These are phyloP conservation scores for Caenorhabditis becei DNA, from an alignment of 2,888 invertebrate species.

Conservation along the genomic window DNA sequence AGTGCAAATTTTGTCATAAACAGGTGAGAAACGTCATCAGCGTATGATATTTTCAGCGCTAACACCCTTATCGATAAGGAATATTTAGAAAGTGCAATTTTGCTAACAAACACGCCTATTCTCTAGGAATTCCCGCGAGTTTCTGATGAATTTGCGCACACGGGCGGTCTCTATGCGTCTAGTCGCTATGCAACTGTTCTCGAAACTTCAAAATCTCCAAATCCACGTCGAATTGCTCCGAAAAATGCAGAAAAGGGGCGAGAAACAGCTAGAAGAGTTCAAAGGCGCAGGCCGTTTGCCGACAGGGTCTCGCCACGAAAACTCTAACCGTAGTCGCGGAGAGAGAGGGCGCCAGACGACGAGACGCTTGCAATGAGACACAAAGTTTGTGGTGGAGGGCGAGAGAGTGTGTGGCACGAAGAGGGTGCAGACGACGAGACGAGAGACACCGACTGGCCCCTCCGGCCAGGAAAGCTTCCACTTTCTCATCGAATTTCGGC, in stretches of 20 bases:
- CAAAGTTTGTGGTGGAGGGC: neutral
- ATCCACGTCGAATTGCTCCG: neutral
- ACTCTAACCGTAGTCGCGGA: neutral
- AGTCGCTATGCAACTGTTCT: too few relatives aligned
- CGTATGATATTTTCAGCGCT: too few relatives aligned
- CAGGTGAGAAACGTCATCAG: too few relatives aligned
- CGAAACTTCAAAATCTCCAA: neutral
- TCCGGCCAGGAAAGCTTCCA: slow-evolving; percentile 37
- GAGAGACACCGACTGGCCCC: slow-evolving; percentile 44
- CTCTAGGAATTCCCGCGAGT: too few relatives aligned
- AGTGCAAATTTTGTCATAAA: too few relatives aligned
- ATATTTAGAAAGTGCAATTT: too few relatives aligned
- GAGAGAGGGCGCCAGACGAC: slow-evolving; percentile 20
- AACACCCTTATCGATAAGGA: too few relatives aligned
- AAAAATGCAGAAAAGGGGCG: slow-evolving; percentile 9
- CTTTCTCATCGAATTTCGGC: neutral
- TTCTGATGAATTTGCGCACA: too few relatives aligned
- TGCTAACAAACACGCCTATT: too few relatives aligned
- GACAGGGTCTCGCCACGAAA: slow-evolving; percentile 51
- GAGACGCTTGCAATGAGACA: neutral
- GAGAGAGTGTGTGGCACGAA: neutral
- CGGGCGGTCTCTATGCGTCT: too few relatives aligned
- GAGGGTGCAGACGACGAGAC: slow-evolving; percentile 12
- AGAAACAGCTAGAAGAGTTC: slow-evolving; percentile 11
- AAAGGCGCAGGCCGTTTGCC: slow-evolving; percentile 24